phyloP scores from a whole-genome alignment of 2,113 vertebrate genomes.

The Oxyura jamaicensis region DNA sequence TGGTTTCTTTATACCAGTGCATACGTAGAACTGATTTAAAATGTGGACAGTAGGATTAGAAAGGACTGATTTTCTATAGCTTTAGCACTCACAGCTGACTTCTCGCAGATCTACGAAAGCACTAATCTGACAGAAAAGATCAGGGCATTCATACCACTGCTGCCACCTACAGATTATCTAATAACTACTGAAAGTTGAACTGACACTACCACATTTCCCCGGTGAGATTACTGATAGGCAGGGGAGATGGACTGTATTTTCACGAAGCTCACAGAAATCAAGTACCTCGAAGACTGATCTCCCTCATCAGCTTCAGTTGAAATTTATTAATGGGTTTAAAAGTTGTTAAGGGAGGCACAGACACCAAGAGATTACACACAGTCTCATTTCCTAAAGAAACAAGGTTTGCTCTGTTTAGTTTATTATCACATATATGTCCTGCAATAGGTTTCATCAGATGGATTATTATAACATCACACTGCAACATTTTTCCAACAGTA shows the following conservation, averaged over 20 bases:
- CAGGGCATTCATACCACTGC: conserved; percentile 1
- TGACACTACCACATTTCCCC: background rate
- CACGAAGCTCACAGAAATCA: background rate
- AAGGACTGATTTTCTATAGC: background rate
- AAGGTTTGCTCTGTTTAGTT: background rate
- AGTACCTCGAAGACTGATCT: background rate
- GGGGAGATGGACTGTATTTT: background rate
- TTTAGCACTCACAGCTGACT: background rate
- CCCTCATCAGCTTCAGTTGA: background rate
- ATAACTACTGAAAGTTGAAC: background rate
- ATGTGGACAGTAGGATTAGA: background rate
- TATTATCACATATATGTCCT: background rate
- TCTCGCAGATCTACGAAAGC: background rate
- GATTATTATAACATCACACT: background rate
- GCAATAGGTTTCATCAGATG: background rate
- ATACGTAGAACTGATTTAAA: conserved; percentile 6
- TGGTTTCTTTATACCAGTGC: background rate
- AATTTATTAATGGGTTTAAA: background rate
- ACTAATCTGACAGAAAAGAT: background rate
- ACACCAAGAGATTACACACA: background rate
- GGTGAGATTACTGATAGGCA: background rate
- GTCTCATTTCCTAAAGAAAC: background rate
- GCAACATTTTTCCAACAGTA: background rate
- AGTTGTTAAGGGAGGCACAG: background rate
- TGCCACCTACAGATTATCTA: conserved; percentile 55